Evolutionary conservation across 2,113 vertebrate species (phyloP), one percentile per base, ranked within the genome.

Genomic region (Psittacula cyanocephala): DNA sequence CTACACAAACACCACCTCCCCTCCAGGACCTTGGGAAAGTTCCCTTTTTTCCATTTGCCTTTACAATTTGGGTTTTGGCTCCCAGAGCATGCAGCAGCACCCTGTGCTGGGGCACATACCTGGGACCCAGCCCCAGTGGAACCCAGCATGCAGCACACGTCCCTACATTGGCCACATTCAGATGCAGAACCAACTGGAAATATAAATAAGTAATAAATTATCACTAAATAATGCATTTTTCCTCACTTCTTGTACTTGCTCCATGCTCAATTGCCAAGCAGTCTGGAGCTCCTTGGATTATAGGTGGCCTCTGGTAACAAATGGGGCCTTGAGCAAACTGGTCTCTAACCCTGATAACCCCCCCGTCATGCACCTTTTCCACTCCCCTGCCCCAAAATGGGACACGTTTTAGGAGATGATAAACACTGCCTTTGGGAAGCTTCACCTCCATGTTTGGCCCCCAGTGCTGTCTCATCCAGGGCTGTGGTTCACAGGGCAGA

Each of bases 121-220:
- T 24, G 53, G 31, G 35, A 62, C 33, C 22, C 1, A 6, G 20
- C 44, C 9, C 46, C 19, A 46, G 39, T 6, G 20, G 37, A 74
- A 46, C 39, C 24, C 57, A 52, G 35, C 50, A 65, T 1, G 3
- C 20, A 22, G 50, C 0, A 0, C 62, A 70, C 4, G 17, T 29
- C 50, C n/a, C 53, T 8, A 16, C 15, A 4, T 63, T 20, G 49
- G 31, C 31, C 82, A n/a, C 0, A 1, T 2, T 1, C 68, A 59
- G 43, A 60, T 1, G 4, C 2, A 7, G 60, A 89, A 69, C 5
- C n/a, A 55, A 27, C 47, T 19, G 16, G 12, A 55, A 81, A 55
- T 17, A 83, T 0, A 76, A 52, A 68, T 31, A 76, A 83, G 57
- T 59, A 76, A 28, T 19, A 17, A 43, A 49, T 25, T 43, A 39